A percentile compares a stretch with the other conserved stretches of the same genome.
These are phyloP conservation scores for Hemicentrotus pulcherrimus DNA, from an alignment of 35 echinoderm and acorn worm genomes.

Conservation along the genomic window DNA sequence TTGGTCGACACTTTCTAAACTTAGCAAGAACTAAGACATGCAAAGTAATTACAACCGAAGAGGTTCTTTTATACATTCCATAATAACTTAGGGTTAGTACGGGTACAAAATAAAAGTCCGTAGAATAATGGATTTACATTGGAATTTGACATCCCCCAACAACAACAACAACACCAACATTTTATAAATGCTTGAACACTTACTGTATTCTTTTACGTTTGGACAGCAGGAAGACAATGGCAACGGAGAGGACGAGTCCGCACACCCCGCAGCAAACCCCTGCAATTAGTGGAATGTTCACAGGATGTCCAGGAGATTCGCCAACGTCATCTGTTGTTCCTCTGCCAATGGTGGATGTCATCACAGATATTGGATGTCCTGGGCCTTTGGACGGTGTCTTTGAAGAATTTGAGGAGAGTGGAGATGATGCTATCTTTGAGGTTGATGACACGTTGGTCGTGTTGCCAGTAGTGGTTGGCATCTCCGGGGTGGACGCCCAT, in stretches of 20 bases:
- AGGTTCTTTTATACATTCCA: too few species aligned
- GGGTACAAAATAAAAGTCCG: too few species aligned
- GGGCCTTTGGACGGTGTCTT: background rate
- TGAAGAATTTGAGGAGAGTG: background rate
- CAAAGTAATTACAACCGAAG: too few species aligned
- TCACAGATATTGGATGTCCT: background rate
- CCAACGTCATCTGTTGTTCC: background rate
- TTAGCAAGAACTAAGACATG: too few species aligned
- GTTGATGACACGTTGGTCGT: background rate
- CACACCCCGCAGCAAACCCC: background rate
- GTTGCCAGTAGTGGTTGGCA: background rate
- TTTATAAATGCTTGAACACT: too few species aligned
- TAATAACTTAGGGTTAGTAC: too few species aligned
- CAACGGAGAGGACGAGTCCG: background rate
- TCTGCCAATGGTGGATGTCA: background rate
- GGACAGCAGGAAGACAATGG: background rate
- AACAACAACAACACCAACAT: too few species aligned
- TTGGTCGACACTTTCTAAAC: too few species aligned
- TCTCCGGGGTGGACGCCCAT: background rate
- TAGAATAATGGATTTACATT: too few species aligned
- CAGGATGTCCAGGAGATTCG: background rate
- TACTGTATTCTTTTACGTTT: slow-evolving; percentile 26
- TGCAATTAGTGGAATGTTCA: background rate
- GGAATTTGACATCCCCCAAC: too few species aligned
- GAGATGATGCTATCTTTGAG: background rate